These are phyloP conservation scores for Pristis pectinata DNA, from an alignment of 2,797 vertebrate genomes.

Conservation along the genomic window DNA sequence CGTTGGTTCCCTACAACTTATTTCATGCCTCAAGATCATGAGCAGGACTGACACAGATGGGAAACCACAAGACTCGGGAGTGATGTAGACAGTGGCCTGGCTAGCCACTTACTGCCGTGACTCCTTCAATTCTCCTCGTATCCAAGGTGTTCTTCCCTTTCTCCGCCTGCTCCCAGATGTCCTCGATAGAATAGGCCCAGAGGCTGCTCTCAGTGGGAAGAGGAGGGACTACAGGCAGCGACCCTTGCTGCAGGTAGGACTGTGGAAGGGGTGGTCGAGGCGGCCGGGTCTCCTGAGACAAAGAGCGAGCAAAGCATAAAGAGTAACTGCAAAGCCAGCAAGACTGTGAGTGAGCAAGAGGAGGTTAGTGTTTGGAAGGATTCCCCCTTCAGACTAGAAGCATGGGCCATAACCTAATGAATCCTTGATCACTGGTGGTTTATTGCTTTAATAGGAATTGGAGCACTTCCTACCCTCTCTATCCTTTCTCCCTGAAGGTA, in stretches of 20 bases:
- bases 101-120: conserved; percentile 29
- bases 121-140: conserved; percentile 23
- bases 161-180: conserved; percentile 27
- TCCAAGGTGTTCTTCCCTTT: neutral
- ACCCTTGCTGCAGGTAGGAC: conserved; percentile 85
- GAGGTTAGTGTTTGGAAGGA: conserved; percentile 47
- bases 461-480: neutral
- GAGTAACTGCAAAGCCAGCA: conserved; percentile 54
- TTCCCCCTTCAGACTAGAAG: neutral
- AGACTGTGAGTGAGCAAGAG: conserved; percentile 52
- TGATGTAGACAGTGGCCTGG: conserved; percentile 32
- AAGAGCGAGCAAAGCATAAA: conserved; percentile 59
- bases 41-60: conserved; percentile 27
- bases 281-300: conserved; percentile 80
- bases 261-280: conserved; percentile 91
- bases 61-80: conserved; percentile 27
- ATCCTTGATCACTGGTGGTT: neutral
- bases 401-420: neutral
- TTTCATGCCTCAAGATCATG: conserved; percentile 21
- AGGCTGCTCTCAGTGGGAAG: conserved; percentile 63
- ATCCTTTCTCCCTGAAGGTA: neutral
- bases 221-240: conserved; percentile 72
- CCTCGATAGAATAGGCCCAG: conserved; percentile 48
- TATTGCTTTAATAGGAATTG: neutral
- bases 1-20: neutral